Evolutionary conservation across 2,797 vertebrate species (phyloP).

Genomic region (Cirrhinus mrigala): DNA sequence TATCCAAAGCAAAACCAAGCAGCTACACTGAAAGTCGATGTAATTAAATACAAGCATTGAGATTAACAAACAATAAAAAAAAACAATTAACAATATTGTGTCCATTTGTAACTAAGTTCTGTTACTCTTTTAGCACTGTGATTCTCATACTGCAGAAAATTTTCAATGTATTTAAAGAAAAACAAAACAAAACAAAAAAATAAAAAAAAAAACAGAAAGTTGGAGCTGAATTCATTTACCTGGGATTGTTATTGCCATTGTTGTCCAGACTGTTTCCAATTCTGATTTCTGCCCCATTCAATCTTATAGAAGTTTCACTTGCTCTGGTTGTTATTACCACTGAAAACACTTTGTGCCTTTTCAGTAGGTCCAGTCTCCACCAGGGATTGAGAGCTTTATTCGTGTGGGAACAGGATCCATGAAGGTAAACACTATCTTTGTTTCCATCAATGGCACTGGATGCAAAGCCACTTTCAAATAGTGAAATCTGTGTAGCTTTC

Average conservation of each 20-base stretch:
- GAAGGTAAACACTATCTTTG: rapidly evolving
- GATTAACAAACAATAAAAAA: too few species aligned
- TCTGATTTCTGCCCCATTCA: constrained; percentile 61
- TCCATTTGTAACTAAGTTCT: too few species aligned
- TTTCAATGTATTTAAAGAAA: background rate
- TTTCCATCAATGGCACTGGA: constrained; percentile 68
- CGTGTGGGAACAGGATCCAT: constrained; percentile 63
- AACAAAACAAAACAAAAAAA: too few species aligned
- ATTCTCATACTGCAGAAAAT: background rate
- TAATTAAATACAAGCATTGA: too few species aligned
- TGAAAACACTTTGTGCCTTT: constrained; percentile 61
- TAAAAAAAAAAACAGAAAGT: background rate
- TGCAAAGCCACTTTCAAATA: background rate
- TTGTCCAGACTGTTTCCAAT: constrained; percentile 57
- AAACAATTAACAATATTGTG: too few species aligned
- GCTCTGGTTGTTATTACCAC: constrained; percentile 66
- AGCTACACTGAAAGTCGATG: too few species aligned
- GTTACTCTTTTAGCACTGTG: too few species aligned
- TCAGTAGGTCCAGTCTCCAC: constrained; percentile 72
- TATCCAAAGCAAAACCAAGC: too few species aligned
- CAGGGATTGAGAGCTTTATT: constrained; percentile 38
- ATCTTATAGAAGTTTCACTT: constrained; percentile 42
- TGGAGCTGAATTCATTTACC: constrained; percentile 35
- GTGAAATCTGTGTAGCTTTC: constrained; percentile 42
- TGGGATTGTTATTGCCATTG: constrained; percentile 53